Evolutionary conservation across 2,888 invertebrate species (phyloP).

Genomic region (Cephus rjabovi): DNA sequence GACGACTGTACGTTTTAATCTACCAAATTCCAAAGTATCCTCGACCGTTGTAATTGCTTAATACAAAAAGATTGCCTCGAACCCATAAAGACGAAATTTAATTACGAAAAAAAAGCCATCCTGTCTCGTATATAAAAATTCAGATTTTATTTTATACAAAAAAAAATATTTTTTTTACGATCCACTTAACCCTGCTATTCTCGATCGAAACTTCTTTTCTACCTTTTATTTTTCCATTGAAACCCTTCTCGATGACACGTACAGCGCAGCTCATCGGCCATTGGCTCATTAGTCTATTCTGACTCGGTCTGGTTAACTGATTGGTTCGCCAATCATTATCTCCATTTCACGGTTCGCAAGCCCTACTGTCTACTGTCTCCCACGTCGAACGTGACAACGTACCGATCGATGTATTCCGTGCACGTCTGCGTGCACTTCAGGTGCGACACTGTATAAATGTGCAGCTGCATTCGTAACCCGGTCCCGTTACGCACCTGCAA

Average conservation of each 20-base stretch:
- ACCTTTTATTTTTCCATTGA: not conserved
- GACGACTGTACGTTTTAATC: not conserved
- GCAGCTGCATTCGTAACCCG: conserved; percentile 17
- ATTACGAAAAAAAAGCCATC: no score
- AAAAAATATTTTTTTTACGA: not conserved
- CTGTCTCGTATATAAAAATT: no score
- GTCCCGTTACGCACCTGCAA: not conserved
- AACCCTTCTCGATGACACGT: conserved; percentile 11
- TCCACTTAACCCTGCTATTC: not conserved
- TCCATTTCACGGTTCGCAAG: conserved; percentile 59
- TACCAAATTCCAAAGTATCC: not conserved
- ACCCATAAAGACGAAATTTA: no score
- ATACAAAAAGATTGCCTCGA: no score
- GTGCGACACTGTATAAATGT: conserved; percentile 19
- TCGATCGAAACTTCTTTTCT: no score
- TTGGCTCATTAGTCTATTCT: conserved; percentile 53
- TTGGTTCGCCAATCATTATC: conserved; percentile 62
- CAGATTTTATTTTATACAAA: not conserved
- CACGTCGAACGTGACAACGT: conserved; percentile 30
- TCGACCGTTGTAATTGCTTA: no score
- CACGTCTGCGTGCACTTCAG: conserved; percentile 23
- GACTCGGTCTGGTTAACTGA: conserved; percentile 58
- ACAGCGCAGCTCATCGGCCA: not conserved
- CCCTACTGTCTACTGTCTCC: conserved; percentile 50
- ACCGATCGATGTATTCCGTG: conserved; percentile 36